Conservation (phyloP, 2,888 invertebrate species). For the Mactromeris polynyma region DNA sequence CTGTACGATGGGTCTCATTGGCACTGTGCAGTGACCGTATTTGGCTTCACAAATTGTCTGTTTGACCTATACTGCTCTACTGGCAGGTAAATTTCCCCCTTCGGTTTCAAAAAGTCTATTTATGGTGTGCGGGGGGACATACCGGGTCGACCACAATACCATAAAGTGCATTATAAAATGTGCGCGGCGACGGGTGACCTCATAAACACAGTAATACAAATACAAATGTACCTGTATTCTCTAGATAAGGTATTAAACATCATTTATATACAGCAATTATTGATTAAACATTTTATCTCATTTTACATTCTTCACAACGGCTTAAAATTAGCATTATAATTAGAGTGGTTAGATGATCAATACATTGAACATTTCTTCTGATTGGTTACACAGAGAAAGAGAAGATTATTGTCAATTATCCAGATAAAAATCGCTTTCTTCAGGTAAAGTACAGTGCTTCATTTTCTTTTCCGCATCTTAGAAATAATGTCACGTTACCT, state of each 20-base stretch:
- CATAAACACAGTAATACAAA: too few relatives aligned
- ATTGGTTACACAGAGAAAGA: neutral
- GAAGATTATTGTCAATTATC: neutral
- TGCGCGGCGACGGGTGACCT: too few relatives aligned
- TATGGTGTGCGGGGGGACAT: too few relatives aligned
- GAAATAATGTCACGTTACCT: neutral
- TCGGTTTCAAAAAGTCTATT: too few relatives aligned
- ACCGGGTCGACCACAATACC: too few relatives aligned
- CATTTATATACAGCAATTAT: neutral
- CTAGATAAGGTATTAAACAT: neutral
- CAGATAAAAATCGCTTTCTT: neutral
- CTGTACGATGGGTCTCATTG: too few relatives aligned
- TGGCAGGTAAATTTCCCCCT: too few relatives aligned
- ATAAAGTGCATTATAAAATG: too few relatives aligned
- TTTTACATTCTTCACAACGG: neutral
- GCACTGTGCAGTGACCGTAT: too few relatives aligned
- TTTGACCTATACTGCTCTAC: too few relatives aligned
- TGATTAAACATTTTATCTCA: neutral
- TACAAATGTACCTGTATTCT: too few relatives aligned
- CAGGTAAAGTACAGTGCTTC: neutral
- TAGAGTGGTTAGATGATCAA: neutral
- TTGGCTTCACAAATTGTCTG: too few relatives aligned
- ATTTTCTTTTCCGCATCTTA: neutral
- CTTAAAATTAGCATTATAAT: neutral
- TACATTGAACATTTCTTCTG: neutral